Evolutionary conservation across 2,113 vertebrate genomes (phyloP), one percentile per base, ranked within the genome.

Genomic region (Amblyornis subalaris): DNA sequence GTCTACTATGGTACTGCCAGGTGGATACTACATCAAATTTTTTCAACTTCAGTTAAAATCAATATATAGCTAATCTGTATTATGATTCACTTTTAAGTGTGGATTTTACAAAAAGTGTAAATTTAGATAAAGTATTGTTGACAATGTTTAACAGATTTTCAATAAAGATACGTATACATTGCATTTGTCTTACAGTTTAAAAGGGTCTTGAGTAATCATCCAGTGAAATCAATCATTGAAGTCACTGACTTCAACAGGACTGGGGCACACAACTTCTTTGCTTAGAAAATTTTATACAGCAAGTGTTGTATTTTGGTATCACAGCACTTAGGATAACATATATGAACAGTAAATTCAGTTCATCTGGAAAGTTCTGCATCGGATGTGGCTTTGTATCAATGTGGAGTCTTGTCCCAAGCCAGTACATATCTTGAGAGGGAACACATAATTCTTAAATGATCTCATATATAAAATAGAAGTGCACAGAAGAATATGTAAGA

Each of bases 131-230:
- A 88, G 36, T 77, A 54, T 40, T 84, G 9, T 69, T 87, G 29
- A 42, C 20, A 11, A 2, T 40, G 2, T 54, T 47, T 55, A 54
- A 26, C 14, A 45, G 4, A 50, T 69, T 64, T 73, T 38, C 2
- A 1, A 6, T 55, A 69, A 60, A 50, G 3, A 19, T 45, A 25
- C 0, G 1, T 11, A 8, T 31, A 6, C 4, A 50, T 55, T 54
- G 17, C 22, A 42, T 51, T 91, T 71, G 5, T 42, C 57, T 75
- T 40, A 60, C 4, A 31, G 8, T 26, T 31, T 69, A 62, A 48
- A 53, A 42, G 8, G 5, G 7, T 47, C 12, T 50, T 42, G 12
- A 50, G 10, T 33, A 45, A 31, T n/a, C 24, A 45, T 6, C 3
- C 10, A 10, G 9, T 48, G 38, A 36, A 75, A 14, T 35, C 21